Evolutionary conservation across 2,888 invertebrate species (phyloP).

Genomic region (Vesta saturnalis): DNA sequence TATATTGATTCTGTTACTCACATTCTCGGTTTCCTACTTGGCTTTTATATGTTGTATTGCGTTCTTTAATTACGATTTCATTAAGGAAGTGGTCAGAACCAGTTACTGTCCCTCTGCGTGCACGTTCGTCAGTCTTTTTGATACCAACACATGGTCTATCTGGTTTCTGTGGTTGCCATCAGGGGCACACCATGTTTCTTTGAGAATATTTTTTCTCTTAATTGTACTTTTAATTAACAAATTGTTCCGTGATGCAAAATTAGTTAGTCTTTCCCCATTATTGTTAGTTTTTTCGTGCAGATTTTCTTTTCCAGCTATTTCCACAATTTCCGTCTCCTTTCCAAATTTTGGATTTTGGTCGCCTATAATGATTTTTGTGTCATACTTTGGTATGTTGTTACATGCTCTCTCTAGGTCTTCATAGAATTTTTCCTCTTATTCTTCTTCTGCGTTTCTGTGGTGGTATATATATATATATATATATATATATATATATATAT

Average conservation of each 20-base stretch:
- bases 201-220: not conserved
- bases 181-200: too few species aligned
- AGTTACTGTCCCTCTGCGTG: too few species aligned
- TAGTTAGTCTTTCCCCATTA: too few species aligned
- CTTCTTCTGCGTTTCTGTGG: not conserved
- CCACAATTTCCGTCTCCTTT: not conserved
- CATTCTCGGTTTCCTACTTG: not conserved
- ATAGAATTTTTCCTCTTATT: not conserved
- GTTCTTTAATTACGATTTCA: too few species aligned
- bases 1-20: not conserved
- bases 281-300: too few species aligned
- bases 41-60: not conserved
- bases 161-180: not conserved
- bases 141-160: too few species aligned
- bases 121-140: too few species aligned
- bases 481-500: not conserved
- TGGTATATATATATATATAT: too few species aligned
- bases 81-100: not conserved
- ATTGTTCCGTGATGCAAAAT: not conserved
- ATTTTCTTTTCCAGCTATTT: too few species aligned
- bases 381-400: not conserved
- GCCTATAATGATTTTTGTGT: too few species aligned
- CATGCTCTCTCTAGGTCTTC: not conserved
- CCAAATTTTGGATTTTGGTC: not conserved
- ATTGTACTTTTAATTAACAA: not conserved